Percentiles rank a stretch among this genome's conserved stretches.
Evolutionary conservation across 2,888 invertebrate genomes (phyloP).

Genomic region (Athalia circularis): DNA sequence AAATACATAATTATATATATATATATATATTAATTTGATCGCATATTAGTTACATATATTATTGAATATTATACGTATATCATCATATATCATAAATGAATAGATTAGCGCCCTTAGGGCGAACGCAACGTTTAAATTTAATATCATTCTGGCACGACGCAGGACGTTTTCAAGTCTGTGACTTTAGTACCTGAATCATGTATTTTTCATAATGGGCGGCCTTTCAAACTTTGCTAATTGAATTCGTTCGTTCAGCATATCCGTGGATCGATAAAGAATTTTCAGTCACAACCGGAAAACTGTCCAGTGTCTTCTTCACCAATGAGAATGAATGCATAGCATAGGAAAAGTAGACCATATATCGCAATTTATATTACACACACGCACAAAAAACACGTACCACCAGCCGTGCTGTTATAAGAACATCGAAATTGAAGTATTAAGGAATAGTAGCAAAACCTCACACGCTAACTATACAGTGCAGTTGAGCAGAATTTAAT

Average conservation of each 20-base stretch:
- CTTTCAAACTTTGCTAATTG: neutral
- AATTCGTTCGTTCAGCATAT: neutral
- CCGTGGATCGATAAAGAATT: neutral
- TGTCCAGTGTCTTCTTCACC: neutral
- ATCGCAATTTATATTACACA: constrained; percentile 34
- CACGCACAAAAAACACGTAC: constrained; percentile 17
- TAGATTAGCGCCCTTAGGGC: constrained; percentile 45
- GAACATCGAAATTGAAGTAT: neutral
- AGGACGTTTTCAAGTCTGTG: constrained; percentile 22
- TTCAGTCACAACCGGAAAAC: neutral
- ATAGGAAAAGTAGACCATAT: constrained; percentile 39
- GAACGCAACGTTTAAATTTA: constrained; percentile 40
- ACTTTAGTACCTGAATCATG: neutral
- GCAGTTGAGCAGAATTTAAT: constrained; percentile 6
- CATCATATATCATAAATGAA: constrained; percentile 23
- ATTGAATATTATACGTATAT: too few relatives aligned
- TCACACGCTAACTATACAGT: neutral
- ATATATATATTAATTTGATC: neutral
- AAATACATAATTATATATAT: neutral
- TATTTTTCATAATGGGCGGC: neutral
- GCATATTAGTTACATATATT: constrained; percentile 24
- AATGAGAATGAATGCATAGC: constrained; percentile 44
- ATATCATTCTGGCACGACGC: constrained; percentile 42
- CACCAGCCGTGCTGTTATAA: constrained; percentile 1
- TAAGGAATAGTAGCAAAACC: neutral